A percentile compares a stretch with the other conserved stretches of the same genome.
These are phyloP conservation scores for Amphipoea oculea DNA, from an alignment of 2,888 invertebrate species.

Conservation along the genomic window DNA sequence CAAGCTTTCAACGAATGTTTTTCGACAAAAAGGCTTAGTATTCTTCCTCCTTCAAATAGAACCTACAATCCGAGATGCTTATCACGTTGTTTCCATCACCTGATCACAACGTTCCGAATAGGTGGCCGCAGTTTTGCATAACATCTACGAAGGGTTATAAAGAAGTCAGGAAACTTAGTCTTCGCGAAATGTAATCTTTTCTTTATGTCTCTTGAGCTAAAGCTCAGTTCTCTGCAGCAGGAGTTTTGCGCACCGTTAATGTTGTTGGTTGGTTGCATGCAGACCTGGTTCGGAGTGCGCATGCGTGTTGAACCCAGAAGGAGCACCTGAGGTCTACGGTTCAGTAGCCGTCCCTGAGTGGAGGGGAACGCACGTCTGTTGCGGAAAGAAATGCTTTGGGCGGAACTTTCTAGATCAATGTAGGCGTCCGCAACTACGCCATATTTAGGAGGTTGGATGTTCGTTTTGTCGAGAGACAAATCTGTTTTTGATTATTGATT, in stretches of 20 bases:
- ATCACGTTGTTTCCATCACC: constrained; percentile 68
- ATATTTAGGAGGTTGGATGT: constrained; percentile 21
- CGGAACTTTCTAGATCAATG: constrained; percentile 63
- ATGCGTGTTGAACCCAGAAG: constrained; percentile 80
- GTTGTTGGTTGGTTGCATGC: constrained; percentile 64
- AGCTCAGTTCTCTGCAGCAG: constrained; percentile 56
- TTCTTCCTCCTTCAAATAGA: constrained; percentile 52
- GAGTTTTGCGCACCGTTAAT: constrained; percentile 52
- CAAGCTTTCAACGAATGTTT: constrained; percentile 37
- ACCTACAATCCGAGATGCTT: constrained; percentile 60
- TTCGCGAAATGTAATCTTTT: constrained; percentile 12
- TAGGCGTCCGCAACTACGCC: constrained; percentile 31
- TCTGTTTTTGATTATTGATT: constrained; percentile 13
- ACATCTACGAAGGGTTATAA: constrained; percentile 70
- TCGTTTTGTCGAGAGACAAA: background rate
- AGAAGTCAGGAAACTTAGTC: constrained; percentile 43
- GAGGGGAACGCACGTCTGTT: constrained; percentile 57
- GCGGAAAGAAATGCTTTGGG: constrained; percentile 32
- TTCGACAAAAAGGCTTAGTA: constrained; percentile 41
- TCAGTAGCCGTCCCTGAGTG: constrained; percentile 69
- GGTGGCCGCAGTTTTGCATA: constrained; percentile 71
- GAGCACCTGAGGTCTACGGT: constrained; percentile 76
- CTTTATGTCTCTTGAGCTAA: constrained; percentile 48
- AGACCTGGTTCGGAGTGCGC: constrained; percentile 71
- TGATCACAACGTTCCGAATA: constrained; percentile 64